These are phyloP conservation scores for Polymixis lichenea DNA, from an alignment of 2,888 invertebrate genomes.

Conservation along the genomic window DNA sequence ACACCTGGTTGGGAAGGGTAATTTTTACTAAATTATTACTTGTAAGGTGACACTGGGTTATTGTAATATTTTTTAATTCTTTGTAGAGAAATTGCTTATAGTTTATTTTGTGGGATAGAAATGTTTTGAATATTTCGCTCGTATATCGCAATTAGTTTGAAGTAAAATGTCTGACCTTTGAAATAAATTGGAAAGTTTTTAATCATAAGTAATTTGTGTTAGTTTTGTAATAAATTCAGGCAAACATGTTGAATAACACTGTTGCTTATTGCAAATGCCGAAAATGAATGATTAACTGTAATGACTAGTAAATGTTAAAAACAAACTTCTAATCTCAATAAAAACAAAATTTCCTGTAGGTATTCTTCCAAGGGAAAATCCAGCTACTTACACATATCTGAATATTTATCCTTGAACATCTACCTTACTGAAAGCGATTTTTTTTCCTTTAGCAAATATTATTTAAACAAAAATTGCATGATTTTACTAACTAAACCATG, in stretches of 20 bases:
- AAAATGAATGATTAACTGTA: background rate
- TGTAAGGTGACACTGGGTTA: conserved; percentile 36
- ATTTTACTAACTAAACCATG: too few species aligned
- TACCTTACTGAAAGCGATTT: too few species aligned
- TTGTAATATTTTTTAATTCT: conserved; percentile 39
- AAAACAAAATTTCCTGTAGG: too few species aligned
- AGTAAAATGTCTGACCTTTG: conserved; percentile 47
- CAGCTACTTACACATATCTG: background rate
- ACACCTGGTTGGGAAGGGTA: conserved; percentile 58
- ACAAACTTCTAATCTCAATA: background rate
- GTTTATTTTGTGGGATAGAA: conserved; percentile 4
- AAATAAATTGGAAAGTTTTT: conserved; percentile 35
- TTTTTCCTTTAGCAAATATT: too few species aligned
- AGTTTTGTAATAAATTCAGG: background rate
- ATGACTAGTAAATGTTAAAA: background rate
- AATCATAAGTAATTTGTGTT: conserved; percentile 14
- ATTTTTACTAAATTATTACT: conserved; percentile 44
- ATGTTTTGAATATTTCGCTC: conserved; percentile 26
- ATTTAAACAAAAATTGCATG: too few species aligned
- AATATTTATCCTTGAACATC: too few species aligned
- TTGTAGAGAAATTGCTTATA: conserved; percentile 33
- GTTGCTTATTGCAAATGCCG: background rate
- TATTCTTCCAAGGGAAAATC: background rate
- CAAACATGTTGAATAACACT: background rate
- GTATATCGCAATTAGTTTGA: conserved; percentile 45